Conservation (phyloP, 2,888 invertebrate genomes). For the Arge pagana region DNA sequence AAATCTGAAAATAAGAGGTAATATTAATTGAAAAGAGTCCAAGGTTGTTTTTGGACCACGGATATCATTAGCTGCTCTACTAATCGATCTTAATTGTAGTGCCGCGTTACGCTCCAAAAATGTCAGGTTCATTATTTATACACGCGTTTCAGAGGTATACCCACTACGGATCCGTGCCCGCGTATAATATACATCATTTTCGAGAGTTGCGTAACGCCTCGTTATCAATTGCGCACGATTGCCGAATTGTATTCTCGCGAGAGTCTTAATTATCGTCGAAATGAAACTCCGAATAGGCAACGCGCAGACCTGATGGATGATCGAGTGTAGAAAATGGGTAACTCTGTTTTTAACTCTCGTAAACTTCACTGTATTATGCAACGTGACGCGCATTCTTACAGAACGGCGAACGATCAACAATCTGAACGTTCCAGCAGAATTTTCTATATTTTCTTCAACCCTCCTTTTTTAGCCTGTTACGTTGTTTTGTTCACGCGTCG, state of each 20-base stretch:
- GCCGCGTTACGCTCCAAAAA: conserved; percentile 5
- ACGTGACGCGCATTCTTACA: conserved; percentile 18
- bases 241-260: no score
- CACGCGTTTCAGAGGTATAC: no score
- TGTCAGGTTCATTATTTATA: no score
- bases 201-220: no score
- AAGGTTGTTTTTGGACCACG: conserved; percentile 1
- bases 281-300: no score
- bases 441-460: background rate
- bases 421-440: conserved; percentile 10
- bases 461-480: background rate
- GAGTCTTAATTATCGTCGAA: no score
- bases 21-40: conserved; percentile 13
- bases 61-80: background rate
- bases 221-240: no score
- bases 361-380: conserved; percentile 20
- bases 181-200: no score
- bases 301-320: no score
- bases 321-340: no score
- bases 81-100: conserved; percentile 15
- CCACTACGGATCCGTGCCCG: no score
- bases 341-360: no score
- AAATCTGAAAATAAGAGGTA: conserved; percentile 1
- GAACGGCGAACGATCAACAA: conserved; percentile 15
- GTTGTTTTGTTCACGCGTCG: conserved; percentile 9